phyloP scores from a whole-genome alignment of 2,797 vertebrate genomes.

The Hafferia zeledoni region DNA sequence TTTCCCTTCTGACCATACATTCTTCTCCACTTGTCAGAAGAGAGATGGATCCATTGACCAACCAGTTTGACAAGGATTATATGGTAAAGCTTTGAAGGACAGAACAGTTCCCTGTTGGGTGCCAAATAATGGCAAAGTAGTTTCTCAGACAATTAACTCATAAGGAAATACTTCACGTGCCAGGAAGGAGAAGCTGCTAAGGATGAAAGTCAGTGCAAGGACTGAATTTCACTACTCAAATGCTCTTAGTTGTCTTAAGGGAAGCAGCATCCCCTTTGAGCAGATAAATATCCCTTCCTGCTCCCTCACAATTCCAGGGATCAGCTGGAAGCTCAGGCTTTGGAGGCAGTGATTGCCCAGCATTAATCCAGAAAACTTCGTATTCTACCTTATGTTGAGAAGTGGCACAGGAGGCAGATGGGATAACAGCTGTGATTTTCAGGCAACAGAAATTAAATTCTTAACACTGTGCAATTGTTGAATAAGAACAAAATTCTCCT shows the following conservation, averaged over 20 bases:
- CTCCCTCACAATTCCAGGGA: neutral
- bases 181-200: neutral
- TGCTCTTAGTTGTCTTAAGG: neutral
- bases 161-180: neutral
- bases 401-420: neutral
- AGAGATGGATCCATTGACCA: neutral
- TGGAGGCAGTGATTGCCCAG: neutral
- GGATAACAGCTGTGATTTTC: neutral
- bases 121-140: neutral
- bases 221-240: neutral
- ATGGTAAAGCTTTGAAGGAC: neutral
- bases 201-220: neutral
- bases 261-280: neutral
- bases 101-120: neutral
- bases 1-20: neutral
- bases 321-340: neutral
- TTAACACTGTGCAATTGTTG: neutral
- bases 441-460: neutral
- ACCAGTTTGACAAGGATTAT: neutral
- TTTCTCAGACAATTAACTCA: neutral
- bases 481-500: neutral
- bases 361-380: neutral
- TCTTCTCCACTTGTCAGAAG: neutral
- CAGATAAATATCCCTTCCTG: neutral
- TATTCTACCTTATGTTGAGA: neutral